Conservation (phyloP, 2,113 vertebrate genomes). For the Sapajus apella region DNA sequence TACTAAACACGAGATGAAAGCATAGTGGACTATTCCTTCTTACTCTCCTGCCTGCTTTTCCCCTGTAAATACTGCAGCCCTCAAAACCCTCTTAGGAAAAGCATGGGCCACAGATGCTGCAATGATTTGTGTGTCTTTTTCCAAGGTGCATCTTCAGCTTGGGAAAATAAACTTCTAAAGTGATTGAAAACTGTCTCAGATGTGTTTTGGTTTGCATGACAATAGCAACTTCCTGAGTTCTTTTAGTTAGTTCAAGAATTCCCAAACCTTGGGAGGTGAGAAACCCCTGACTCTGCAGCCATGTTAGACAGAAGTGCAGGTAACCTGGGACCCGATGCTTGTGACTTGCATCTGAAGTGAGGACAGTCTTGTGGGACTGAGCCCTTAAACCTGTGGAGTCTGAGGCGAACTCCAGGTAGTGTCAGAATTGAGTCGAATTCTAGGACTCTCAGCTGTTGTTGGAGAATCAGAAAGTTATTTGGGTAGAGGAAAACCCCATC, state of each 20-base stretch:
- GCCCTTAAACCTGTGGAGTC: neutral
- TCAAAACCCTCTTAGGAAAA: no score
- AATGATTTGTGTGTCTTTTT: no score
- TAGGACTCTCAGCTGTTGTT: neutral
- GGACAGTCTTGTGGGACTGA: neutral
- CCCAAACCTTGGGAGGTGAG: rapidly evolving
- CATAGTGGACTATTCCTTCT: no score
- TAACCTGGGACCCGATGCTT: neutral
- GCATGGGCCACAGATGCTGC: no score
- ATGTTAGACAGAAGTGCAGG: neutral
- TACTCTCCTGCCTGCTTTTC: no score
- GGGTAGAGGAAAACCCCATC: neutral
- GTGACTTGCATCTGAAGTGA: neutral
- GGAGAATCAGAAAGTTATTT: neutral
- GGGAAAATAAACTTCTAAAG: no score
- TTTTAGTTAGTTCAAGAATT: no score
- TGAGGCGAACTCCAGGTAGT: neutral
- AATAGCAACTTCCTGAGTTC: neutral
- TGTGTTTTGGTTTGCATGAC: no score
- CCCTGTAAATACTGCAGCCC: no score
- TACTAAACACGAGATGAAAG: no score
- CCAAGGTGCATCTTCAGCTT: no score
- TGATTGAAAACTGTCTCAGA: no score
- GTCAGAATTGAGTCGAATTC: rapidly evolving
- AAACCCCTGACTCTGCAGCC: neutral